Evolutionary conservation across 2,113 vertebrate species (phyloP), one percentile per base, ranked within the genome.

Genomic region (Xiphorhynchus elegans): DNA sequence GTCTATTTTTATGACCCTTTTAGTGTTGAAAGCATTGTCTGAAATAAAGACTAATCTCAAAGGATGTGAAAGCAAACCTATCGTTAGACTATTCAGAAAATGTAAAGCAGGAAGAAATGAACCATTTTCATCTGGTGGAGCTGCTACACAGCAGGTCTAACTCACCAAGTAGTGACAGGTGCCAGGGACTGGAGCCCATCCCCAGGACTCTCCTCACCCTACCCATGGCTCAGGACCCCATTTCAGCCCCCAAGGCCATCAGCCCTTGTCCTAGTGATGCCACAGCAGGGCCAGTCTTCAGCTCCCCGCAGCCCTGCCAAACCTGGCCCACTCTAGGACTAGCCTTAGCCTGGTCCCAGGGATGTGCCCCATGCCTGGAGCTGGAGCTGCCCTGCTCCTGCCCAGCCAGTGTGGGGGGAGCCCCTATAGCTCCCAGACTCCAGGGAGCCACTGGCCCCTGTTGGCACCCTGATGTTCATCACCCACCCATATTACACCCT

Each of bases 1-100:
- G 94, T 89, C 84, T 96, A 70, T 89, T 95, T 96, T 96, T 93
- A 95, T 95, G 91, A 94, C 89, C 93, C 93, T 96, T 95, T 95
- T 95, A 95, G 87, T 50, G 89, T 50, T 91, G 89, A 97, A 96
- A 93, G 94, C 87, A 86, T 92, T 96, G 92, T 96, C 93, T 96
- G 90, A 93, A 96, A 86, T 92, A 88, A 96, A 87, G 95, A 94
- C 82, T 96, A 84, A 96, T 96, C 75, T 95, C 91, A 62, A 93
- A 82, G 70, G 73, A 94, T 72, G 76, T 77, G 78, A 93, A 90
- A 95, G 85, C 68, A 96, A 96, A 93, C 69, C 83, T 77, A 75
- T 95, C 4, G 39, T 95, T 89, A 94, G 59, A 40, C 85, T 78
- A 72, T 82, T 92, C 82, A 88, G 82, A 86, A 93, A 95, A 96